phyloP scores from a whole-genome alignment of 2,797 vertebrate genomes.

The Aselliscus stoliczkanus region DNA sequence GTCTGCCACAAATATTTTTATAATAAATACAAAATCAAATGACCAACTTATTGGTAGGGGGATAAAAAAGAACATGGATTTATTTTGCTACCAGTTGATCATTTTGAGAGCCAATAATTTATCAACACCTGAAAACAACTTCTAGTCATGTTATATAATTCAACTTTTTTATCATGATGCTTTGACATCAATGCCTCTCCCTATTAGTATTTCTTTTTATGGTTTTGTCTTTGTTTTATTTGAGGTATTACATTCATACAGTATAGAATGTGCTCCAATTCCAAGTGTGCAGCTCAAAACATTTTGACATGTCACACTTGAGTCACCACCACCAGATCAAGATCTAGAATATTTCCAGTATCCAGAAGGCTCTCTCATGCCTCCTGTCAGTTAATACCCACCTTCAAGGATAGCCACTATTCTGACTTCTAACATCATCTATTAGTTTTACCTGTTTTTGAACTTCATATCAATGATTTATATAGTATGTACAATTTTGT shows the following conservation, averaged over 20 bases:
- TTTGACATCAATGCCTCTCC: neutral
- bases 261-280: neutral
- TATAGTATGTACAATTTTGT: neutral
- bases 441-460: neutral
- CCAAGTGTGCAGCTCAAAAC: neutral
- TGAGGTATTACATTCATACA: neutral
- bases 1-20: constrained; percentile 16
- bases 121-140: constrained; percentile 30
- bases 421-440: neutral
- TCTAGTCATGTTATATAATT: constrained; percentile 11
- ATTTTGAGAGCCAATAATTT: constrained; percentile 47
- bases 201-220: neutral
- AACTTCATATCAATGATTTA: neutral
- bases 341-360: constrained; percentile 8
- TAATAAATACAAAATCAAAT: constrained; percentile 46
- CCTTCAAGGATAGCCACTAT: constrained; percentile 20
- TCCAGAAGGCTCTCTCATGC: neutral
- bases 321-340: neutral
- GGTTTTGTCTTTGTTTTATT: neutral
- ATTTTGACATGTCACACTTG: neutral
- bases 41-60: neutral
- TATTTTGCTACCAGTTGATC: neutral
- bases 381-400: neutral
- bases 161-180: neutral
- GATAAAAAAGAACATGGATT: neutral